Evolutionary conservation across 1,140 invertebrate species (phyloP).

Genomic region (Drosophila yakuba): DNA sequence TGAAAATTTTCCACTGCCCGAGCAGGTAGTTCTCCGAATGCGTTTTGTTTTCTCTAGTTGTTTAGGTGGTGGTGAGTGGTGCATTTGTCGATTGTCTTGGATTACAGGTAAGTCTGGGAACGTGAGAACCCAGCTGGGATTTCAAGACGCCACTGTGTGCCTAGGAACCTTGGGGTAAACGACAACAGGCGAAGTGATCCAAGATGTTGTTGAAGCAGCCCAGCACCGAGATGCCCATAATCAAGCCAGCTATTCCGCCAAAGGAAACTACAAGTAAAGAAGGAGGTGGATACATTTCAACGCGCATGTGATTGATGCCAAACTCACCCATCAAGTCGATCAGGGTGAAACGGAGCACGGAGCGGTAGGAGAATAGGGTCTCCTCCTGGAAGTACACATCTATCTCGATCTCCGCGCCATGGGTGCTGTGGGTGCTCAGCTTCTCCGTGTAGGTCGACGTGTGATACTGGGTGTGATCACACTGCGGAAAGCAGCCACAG

Average conservation of each 20-base stretch:
- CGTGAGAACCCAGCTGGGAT: slow-evolving; percentile 40
- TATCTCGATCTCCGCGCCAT: slow-evolving; percentile 38
- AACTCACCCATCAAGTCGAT: slow-evolving; percentile 67
- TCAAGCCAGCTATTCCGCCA: slow-evolving; percentile 71
- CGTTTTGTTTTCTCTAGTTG: slow-evolving; percentile 27
- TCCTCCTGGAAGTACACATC: slow-evolving; percentile 73
- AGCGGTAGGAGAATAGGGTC: slow-evolving; percentile 71
- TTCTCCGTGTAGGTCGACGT: slow-evolving; percentile 60
- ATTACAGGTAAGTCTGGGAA: slow-evolving; percentile 53
- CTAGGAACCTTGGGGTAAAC: slow-evolving; percentile 11
- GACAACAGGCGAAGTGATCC: slow-evolving; percentile 54
- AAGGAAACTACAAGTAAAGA: slow-evolving; percentile 50
- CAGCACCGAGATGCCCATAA: slow-evolving; percentile 66
- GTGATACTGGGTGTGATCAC: slow-evolving; percentile 67
- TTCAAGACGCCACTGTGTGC: slow-evolving; percentile 5
- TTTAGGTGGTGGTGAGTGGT: too few species aligned
- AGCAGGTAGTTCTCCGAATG: slow-evolving; percentile 53
- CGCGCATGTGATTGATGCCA: too few species aligned
- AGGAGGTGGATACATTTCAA: neutral
- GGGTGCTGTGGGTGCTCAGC: neutral
- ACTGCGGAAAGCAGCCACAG: slow-evolving; percentile 66
- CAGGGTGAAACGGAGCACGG: slow-evolving; percentile 64
- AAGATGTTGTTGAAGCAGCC: slow-evolving; percentile 57
- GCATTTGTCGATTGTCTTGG: neutral
- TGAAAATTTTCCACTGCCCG: slow-evolving; percentile 61